Evolutionary conservation across 2,797 vertebrate species (phyloP).

Genomic region (Xenops minutus): DNA sequence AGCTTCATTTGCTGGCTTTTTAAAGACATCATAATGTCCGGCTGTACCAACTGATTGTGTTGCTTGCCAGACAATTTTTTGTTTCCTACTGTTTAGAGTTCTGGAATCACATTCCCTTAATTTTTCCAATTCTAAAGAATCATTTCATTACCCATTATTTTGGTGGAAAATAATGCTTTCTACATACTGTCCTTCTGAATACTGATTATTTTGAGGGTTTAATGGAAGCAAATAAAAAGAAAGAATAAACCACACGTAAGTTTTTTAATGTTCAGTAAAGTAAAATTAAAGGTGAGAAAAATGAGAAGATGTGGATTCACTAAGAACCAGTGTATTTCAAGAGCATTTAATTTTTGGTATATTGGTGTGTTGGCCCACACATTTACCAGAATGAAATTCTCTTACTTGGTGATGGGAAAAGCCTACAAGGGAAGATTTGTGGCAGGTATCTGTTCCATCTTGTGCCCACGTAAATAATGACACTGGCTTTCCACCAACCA

Average conservation of each 20-base stretch:
- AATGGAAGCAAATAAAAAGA: background rate
- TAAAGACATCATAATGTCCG: background rate
- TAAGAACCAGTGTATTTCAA: background rate
- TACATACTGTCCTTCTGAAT: background rate
- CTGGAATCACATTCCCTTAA: background rate
- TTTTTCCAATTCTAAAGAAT: background rate
- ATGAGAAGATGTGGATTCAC: background rate
- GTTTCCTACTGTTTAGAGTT: background rate
- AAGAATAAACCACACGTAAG: background rate
- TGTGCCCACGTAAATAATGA: background rate
- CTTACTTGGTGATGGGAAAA: background rate
- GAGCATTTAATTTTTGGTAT: background rate
- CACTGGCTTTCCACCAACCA: background rate
- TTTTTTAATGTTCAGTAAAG: background rate
- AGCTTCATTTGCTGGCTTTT: background rate
- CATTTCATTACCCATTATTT: background rate
- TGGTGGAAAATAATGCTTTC: background rate
- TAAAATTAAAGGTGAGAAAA: background rate
- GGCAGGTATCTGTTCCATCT: background rate
- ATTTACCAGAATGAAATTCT: background rate
- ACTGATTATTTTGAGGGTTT: background rate
- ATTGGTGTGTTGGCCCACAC: accelerated
- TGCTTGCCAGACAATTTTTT: background rate
- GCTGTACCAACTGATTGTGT: background rate
- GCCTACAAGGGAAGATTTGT: background rate